Conservation (phyloP, 2,797 vertebrate genomes). For the Anguilla obscura region DNA sequence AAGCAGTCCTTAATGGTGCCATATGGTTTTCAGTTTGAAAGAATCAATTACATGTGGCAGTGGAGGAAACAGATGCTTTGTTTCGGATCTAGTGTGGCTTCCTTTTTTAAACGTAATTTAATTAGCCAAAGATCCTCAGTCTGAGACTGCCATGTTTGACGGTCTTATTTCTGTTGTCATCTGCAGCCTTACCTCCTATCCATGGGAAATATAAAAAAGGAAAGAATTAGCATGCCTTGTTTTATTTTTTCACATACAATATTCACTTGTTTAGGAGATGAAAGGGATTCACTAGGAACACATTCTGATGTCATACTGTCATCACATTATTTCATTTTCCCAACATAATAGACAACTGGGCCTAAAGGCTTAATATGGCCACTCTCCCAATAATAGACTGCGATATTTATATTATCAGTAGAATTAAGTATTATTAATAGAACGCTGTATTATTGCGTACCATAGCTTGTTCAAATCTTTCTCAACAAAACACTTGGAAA, state of each 20-base stretch:
- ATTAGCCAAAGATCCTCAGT: background rate
- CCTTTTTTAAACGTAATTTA: background rate
- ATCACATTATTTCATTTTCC: background rate
- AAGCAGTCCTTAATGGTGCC: conserved; percentile 4
- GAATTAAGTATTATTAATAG: background rate
- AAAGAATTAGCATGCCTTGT: background rate
- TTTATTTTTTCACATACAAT: background rate
- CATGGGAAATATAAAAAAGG: background rate
- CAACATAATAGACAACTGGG: background rate
- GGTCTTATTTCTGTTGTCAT: background rate
- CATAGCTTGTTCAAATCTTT: background rate
- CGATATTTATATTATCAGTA: too few species aligned
- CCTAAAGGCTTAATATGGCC: background rate
- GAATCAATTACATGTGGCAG: conserved; percentile 9
- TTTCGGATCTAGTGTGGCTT: background rate
- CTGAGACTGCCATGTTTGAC: background rate
- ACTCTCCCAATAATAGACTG: background rate
- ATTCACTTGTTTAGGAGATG: background rate
- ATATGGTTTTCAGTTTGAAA: background rate
- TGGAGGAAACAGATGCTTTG: background rate
- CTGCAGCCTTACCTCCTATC: background rate
- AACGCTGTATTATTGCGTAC: background rate
- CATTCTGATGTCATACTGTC: background rate
- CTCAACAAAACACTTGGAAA: background rate
- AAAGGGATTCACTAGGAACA: background rate